These are phyloP conservation scores for Dysmachus trigonus DNA, from an alignment of 2,888 invertebrate genomes.

Conservation along the genomic window DNA sequence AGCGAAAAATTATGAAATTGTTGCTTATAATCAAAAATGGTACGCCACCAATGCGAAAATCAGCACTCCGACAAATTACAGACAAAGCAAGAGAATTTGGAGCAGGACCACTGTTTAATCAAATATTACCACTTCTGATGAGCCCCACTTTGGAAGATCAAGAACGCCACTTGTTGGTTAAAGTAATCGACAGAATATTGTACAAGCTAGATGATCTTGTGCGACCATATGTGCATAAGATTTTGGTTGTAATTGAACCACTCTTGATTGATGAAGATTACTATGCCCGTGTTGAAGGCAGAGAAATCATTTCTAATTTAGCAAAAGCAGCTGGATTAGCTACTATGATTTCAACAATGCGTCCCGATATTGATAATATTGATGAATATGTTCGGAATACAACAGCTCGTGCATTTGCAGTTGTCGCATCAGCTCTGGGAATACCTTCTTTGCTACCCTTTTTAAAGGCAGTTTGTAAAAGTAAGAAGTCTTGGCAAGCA, in stretches of 20 bases:
- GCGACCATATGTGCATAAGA: conserved; percentile 99
- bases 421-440: conserved; percentile 96
- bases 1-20: conserved; percentile 98
- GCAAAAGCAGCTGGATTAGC: conserved; percentile 99
- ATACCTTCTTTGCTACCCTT: conserved; percentile 98
- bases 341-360: conserved; percentile 99
- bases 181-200: conserved; percentile 97
- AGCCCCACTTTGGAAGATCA: conserved; percentile 99
- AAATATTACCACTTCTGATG: conserved; percentile 99
- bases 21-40: conserved; percentile 99
- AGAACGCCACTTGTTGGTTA: conserved; percentile 97
- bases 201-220: conserved; percentile 99
- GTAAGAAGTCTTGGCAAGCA: conserved; percentile 99
- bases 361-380: conserved; percentile 99
- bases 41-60: conserved; percentile 99
- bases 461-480: conserved; percentile 97
- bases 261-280: conserved; percentile 99
- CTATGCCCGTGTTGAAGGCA: conserved; percentile 98
- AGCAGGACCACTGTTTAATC: conserved; percentile 98
- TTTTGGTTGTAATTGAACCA: conserved; percentile 98
- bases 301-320: conserved; percentile 98
- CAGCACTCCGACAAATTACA: conserved; percentile 95
- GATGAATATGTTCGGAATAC: conserved; percentile 99
- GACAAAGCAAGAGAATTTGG: conserved; percentile 99
- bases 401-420: conserved; percentile 99